Conservation (phyloP, 2,113 vertebrate genomes). For the Podarcis raffonei region DNA sequence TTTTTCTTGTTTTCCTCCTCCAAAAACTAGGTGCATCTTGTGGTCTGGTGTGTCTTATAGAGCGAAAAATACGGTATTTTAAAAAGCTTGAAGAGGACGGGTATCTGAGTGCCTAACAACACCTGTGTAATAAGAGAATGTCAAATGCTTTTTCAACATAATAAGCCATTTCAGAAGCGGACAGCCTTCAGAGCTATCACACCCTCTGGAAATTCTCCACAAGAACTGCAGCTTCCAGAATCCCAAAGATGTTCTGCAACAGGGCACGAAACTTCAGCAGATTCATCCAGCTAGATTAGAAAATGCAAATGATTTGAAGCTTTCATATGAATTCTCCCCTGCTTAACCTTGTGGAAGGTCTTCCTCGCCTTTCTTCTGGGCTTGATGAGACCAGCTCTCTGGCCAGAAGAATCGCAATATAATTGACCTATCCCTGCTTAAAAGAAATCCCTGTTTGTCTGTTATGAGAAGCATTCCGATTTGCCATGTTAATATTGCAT, state of each 20-base stretch:
- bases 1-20: too few relatives aligned
- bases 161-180: neutral
- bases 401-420: neutral
- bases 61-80: neutral
- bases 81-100: neutral
- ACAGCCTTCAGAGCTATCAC: neutral
- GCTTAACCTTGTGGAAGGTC: neutral
- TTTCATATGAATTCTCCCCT: too few relatives aligned
- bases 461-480: neutral
- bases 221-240: neutral
- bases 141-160: neutral
- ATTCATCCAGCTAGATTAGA: neutral
- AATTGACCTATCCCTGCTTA: neutral
- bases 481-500: neutral
- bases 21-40: too few relatives aligned
- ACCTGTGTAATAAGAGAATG: neutral
- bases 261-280: neutral
- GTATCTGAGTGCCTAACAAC: neutral
- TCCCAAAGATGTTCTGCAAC: neutral
- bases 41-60: too few relatives aligned
- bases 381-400: neutral
- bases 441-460: neutral
- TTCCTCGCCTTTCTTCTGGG: neutral
- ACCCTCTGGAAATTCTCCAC: neutral
- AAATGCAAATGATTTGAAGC: neutral